phyloP scores from a whole-genome alignment of 1,140 invertebrate species.

The Drosophila punjabiensis region DNA sequence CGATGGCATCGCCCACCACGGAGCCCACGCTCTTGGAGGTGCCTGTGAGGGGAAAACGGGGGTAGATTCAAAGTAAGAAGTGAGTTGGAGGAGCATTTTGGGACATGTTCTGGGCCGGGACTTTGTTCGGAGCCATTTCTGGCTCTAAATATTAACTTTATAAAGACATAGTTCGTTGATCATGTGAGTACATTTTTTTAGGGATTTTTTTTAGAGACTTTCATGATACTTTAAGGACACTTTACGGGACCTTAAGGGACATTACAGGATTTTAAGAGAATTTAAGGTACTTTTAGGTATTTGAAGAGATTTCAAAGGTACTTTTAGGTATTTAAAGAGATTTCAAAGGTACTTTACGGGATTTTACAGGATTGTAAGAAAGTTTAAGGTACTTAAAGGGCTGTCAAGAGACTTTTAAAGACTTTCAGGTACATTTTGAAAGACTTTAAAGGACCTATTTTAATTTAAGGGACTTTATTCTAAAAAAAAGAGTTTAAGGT shows the following conservation, averaged over 20 bases:
- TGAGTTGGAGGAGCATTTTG: neutral
- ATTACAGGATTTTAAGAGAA: no score
- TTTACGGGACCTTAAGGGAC: neutral
- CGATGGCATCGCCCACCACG: slow-evolving; percentile 74
- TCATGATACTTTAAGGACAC: neutral
- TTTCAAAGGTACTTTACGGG: no score
- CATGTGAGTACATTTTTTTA: neutral
- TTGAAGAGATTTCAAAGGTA: neutral
- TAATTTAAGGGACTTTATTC: no score
- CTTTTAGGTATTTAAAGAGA: neutral
- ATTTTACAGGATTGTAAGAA: neutral
- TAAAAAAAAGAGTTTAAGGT: no score
- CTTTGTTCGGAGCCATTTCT: neutral
- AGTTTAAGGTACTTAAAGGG: neutral
- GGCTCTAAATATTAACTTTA: neutral
- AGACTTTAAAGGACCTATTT: no score
- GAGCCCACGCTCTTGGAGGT: slow-evolving; percentile 63
- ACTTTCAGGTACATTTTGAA: neutral
- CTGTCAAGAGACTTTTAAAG: neutral
- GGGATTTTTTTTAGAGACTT: neutral
- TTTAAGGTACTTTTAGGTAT: no score
- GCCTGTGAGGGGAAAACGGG: slow-evolving; percentile 36
- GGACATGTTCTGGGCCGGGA: neutral
- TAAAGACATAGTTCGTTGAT: neutral
- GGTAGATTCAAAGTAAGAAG: neutral